Percentiles rank a stretch among this genome's conserved stretches.
phyloP scores from a whole-genome alignment of 2,113 vertebrate genomes.

The Seriola dumerili region DNA sequence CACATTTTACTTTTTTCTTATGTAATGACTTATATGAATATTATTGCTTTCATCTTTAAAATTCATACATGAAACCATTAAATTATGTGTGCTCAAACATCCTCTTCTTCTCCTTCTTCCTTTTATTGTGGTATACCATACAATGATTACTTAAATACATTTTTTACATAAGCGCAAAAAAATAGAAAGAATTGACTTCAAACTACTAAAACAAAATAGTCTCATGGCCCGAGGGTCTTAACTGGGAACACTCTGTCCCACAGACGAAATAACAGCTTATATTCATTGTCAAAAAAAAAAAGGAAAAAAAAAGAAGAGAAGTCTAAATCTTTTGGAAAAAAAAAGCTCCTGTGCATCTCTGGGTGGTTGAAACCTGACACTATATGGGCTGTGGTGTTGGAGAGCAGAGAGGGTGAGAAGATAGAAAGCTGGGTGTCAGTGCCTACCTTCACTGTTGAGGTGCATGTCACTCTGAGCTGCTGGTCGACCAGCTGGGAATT shows the following conservation, averaged over 20 bases:
- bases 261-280: not conserved
- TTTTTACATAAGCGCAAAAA: not conserved
- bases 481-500: not conserved
- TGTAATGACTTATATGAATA: not conserved
- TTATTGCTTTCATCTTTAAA: not conserved
- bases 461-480: conserved; percentile 31
- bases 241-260: not conserved
- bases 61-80: not conserved
- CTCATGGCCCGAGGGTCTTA: not conserved
- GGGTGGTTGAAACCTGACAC: conserved; percentile 72
- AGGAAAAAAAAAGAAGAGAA: conserved; percentile 6
- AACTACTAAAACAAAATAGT: not conserved
- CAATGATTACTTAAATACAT: not conserved
- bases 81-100: not conserved
- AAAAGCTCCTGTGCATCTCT: not conserved
- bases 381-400: conserved; percentile 44
- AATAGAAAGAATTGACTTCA: not conserved
- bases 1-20: not conserved
- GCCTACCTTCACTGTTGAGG: conserved; percentile 31
- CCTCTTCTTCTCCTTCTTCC: not conserved
- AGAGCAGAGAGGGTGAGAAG: conserved; percentile 35
- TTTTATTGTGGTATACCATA: not conserved
- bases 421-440: conserved; percentile 57
- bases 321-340: not conserved
- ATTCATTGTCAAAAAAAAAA: not conserved